Conservation (phyloP, 2,797 vertebrate genomes). For the Rallus crepitans region DNA sequence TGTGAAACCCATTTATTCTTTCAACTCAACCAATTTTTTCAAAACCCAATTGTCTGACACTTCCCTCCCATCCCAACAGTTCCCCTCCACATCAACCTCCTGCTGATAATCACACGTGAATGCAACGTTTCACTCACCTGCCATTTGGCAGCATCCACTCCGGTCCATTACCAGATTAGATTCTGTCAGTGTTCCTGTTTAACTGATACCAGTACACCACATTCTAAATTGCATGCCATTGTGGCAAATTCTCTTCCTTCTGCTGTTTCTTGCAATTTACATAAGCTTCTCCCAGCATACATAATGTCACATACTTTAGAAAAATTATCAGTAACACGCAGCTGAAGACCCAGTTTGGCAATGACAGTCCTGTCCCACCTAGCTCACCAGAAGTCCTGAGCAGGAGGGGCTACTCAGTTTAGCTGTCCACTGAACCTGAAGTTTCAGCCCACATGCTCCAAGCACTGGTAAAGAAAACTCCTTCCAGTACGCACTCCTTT, state of each 20-base stretch:
- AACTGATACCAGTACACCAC: not conserved
- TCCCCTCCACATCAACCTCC: not conserved
- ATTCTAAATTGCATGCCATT: not conserved
- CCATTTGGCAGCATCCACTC: not conserved
- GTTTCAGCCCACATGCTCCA: not conserved
- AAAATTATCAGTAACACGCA: not conserved
- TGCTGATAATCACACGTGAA: not conserved
- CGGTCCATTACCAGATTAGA: not conserved
- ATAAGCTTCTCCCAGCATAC: not conserved
- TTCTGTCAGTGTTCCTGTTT: not conserved
- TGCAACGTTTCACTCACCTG: not conserved
- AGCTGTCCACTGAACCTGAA: not conserved
- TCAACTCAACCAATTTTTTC: not conserved
- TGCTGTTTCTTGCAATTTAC: not conserved
- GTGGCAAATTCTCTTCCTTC: not conserved
- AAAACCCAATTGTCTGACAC: not conserved
- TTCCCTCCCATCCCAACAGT: not conserved
- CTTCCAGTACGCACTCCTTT: not conserved
- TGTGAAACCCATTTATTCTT: not conserved
- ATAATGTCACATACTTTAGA: not conserved
- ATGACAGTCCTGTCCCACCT: not conserved
- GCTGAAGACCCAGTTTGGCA: no score
- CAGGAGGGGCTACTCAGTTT: not conserved
- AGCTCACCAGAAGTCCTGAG: fast-evolving
- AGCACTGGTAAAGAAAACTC: not conserved